Base-by-base conservation (phyloP, 2,888 invertebrate species). In the Dynastes maya region DNA sequence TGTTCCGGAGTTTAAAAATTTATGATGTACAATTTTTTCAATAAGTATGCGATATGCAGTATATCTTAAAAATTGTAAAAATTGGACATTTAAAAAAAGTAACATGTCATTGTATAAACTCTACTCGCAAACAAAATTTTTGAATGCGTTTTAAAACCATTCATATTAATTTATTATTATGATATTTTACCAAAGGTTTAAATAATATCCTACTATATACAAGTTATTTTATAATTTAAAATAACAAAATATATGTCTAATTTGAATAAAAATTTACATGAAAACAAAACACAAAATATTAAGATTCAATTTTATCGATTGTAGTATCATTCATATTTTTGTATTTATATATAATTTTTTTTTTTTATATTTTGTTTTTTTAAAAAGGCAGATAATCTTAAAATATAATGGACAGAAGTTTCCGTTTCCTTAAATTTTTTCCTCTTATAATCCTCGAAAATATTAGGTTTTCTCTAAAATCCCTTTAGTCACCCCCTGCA, bases 401-500 rank as follows among this genome's bases (percentile, higher is more conserved):
- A 82, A 78, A 75, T 80, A 80, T 80, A 79, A 79, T 83, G 83
- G 83, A 83, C 83, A 83, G 83, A 83, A 81, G 61, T 78, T 77
- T 71, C 68, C 58, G 9, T 68, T 72, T 71, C 74, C 22, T 67
- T 55, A 55, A 13, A 8, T 55, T 74, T 72, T 37, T 76, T 37
- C 13, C 16, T 76, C 37, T 76, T 67, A 76, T 71, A 76, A 79
- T 77, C 72, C 71, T 70, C 76, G 63, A 78, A 78, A 67, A 79
- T 55, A 79, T 61, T 32, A 49, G 32, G 45, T 22, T 13, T 63
- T n/a, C 32, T 70, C 45, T 55, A 37, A 45, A 27, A 72, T 76
- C 67, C 76, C 83, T n/a, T 92, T 93, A 99, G 92, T 99, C 99
- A 82, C 99, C 99, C 82, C 99, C 99, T 79, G 98, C 97, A 90